Percentiles rank a stretch among this genome's conserved stretches.
Conservation (phyloP, 2,888 invertebrate genomes). For the Ferdinandea cuprea region DNA sequence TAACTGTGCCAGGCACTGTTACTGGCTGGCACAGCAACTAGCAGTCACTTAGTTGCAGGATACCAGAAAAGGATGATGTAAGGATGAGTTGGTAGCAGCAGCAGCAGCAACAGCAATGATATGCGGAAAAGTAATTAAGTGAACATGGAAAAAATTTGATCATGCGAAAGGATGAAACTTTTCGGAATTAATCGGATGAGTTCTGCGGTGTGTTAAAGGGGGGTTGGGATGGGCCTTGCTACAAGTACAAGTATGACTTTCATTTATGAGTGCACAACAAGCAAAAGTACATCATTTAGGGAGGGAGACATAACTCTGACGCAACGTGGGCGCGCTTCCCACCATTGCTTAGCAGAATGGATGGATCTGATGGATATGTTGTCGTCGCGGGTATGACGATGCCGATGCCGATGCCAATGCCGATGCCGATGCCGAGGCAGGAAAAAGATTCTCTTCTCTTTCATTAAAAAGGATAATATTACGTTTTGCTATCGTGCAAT, state of each 20-base stretch:
- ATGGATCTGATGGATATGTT: slow-evolving; percentile 51
- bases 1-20: slow-evolving; percentile 25
- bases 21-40: too few relatives aligned
- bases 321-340: not conserved
- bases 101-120: slow-evolving; percentile 63
- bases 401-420: slow-evolving; percentile 5
- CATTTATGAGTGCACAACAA: slow-evolving; percentile 50
- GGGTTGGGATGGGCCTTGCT: not conserved
- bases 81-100: slow-evolving; percentile 54
- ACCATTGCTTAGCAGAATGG: slow-evolving; percentile 6
- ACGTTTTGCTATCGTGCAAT: slow-evolving; percentile 73
- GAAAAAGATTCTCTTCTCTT: slow-evolving; percentile 21
- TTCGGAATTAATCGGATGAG: slow-evolving; percentile 73
- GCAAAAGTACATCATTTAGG: slow-evolving; percentile 47
- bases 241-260: slow-evolving; percentile 56
- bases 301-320: not conserved
- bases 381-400: not conserved
- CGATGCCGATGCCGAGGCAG: slow-evolving; percentile 8
- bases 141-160: slow-evolving; percentile 73
- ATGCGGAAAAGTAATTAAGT: slow-evolving; percentile 75
- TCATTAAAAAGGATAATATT: slow-evolving; percentile 72
- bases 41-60: slow-evolving; percentile 8
- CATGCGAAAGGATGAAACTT: slow-evolving; percentile 73
- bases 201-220: slow-evolving; percentile 29
- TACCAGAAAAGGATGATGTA: slow-evolving; percentile 11